Evolutionary conservation across 2,113 vertebrate genomes (phyloP), one percentile per base, ranked within the genome.

Genomic region (Vidua chalybeata): DNA sequence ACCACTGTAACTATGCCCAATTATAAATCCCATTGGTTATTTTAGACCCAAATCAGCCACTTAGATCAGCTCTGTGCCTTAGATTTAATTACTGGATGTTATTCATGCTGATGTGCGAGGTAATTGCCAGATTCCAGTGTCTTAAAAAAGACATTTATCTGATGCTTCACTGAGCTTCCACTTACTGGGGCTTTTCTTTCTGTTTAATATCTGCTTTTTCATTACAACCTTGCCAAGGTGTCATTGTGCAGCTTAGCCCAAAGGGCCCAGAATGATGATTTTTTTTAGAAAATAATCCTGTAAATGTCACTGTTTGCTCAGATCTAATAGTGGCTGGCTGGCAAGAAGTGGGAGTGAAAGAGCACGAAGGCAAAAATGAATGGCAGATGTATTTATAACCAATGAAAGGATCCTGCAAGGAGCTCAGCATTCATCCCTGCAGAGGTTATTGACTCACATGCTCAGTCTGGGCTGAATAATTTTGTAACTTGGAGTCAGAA

Each of bases 321-420:
- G 43, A n/a, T 55, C 61, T 55, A 27, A 56, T 5, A 55, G 35
- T 23, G 73, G 72, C 49, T 90, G 80, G 30, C 41, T 86, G 88
- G 72, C 28, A 56, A 78, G 79, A 30, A 67, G 90, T 80, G 72
- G 87, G 95, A 95, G 90, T 48, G 8, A 71, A 52, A 56, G 43
- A 75, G 75, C 71, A 45, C 3, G 15, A 17, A 58, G 62, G 82
- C 35, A 18, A 43, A 55, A 80, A 43, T 62, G 95, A 96, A 15
- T 92, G 87, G 92, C 87, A 93, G 88, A 2, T 55, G 28, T 80
- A 90, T 88, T 96, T 90, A 94, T 89, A 96, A 63, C 51, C n/a
- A 13, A 28, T 74, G 75, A 91, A 90, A 91, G 82, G 81, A 37
- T 24, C 31, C 75, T 62, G 58, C 2, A 16, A 67, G 68, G 67